A percentile compares a stretch with the other conserved stretches of the same genome.
These are phyloP conservation scores for Diceros bicornis DNA, from an alignment of 2,797 vertebrate genomes.

Conservation along the genomic window DNA sequence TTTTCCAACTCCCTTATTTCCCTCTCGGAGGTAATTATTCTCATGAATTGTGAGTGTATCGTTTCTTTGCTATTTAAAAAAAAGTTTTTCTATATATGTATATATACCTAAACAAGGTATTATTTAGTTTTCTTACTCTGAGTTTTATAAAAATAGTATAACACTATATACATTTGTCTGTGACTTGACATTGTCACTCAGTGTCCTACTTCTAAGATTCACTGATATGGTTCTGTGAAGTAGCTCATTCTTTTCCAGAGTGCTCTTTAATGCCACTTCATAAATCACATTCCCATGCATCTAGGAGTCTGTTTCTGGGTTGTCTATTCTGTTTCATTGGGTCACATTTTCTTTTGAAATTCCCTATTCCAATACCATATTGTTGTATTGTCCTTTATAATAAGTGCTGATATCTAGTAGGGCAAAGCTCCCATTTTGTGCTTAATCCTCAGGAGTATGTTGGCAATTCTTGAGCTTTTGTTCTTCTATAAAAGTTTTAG, in stretches of 20 bases:
- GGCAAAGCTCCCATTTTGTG: neutral
- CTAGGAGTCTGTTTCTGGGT: neutral
- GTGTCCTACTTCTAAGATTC: neutral
- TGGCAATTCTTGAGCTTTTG: slow-evolving; percentile 50
- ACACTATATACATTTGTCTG: neutral
- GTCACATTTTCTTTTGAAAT: slow-evolving; percentile 51
- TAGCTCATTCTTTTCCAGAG: neutral
- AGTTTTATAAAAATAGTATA: neutral
- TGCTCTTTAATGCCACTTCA: neutral
- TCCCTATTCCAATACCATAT: neutral
- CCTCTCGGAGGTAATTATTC: neutral
- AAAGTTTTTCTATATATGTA: neutral
- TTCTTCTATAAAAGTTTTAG: neutral
- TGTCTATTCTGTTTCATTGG: neutral
- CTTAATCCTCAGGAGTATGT: neutral
- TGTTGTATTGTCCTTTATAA: neutral
- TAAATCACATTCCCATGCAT: neutral
- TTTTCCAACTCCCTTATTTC: neutral
- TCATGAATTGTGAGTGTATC: neutral
- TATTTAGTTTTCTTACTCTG: neutral
- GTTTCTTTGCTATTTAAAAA: neutral
- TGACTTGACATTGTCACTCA: neutral
- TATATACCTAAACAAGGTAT: neutral
- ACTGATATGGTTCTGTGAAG: neutral
- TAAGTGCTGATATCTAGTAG: neutral